phyloP scores from a whole-genome alignment of 2,113 vertebrate genomes.

The Oophaga pumilio region DNA sequence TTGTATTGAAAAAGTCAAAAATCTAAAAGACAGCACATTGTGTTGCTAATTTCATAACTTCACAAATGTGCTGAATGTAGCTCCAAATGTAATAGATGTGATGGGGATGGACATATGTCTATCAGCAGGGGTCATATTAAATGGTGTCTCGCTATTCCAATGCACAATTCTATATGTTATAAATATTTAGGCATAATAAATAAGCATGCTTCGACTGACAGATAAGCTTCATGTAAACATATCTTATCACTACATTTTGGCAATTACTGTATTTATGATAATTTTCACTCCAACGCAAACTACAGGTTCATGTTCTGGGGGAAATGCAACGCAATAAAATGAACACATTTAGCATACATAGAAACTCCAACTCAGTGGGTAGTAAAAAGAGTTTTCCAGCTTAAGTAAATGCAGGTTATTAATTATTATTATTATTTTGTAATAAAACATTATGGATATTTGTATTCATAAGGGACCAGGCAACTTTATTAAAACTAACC shows the following conservation, averaged over 20 bases:
- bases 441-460: no score
- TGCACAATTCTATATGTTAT: background rate
- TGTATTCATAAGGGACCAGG: no score
- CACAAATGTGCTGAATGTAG: background rate
- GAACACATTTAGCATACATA: background rate
- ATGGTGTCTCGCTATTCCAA: background rate
- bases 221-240: background rate
- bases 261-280: constrained; percentile 8
- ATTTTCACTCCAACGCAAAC: constrained; percentile 1
- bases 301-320: background rate
- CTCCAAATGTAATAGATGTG: constrained; percentile 7
- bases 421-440: no score
- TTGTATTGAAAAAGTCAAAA: no score
- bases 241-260: background rate
- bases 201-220: constrained; percentile 6
- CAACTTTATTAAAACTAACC: no score
- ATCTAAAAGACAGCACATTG: background rate
- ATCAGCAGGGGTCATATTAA: background rate
- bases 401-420: no score
- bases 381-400: no score
- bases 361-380: no score
- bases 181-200: background rate
- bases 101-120: background rate
- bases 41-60: background rate
- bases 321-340: background rate